These are phyloP conservation scores for Acanthis flammea DNA, from an alignment of 2,797 vertebrate species.

Conservation along the genomic window DNA sequence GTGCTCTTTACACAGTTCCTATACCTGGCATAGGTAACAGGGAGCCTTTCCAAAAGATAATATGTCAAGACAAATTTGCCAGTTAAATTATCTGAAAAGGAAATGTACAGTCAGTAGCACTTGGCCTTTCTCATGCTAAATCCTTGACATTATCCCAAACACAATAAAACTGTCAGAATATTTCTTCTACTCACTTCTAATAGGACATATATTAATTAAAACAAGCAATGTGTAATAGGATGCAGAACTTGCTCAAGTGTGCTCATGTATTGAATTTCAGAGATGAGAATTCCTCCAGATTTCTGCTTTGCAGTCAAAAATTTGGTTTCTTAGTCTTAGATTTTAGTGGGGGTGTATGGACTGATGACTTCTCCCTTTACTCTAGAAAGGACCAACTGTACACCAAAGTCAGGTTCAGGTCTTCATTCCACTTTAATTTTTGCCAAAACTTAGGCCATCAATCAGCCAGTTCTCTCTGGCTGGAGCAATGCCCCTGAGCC, in stretches of 20 bases:
- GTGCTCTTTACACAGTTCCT: neutral
- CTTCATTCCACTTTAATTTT: neutral
- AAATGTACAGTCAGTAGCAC: constrained; percentile 18
- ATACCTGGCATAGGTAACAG: constrained; percentile 13
- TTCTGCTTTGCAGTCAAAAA: neutral
- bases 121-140: constrained; percentile 12
- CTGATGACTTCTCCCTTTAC: neutral
- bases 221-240: neutral
- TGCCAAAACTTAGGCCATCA: neutral
- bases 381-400: neutral
- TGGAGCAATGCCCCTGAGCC: neutral
- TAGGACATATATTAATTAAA: constrained; percentile 42
- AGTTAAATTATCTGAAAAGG: constrained; percentile 1
- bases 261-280: constrained; percentile 10
- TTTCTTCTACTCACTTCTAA: constrained; percentile 8
- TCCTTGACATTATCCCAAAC: neutral
- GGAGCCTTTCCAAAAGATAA: neutral
- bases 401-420: neutral
- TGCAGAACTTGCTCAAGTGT: neutral
- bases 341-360: neutral
- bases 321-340: neutral
- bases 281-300: constrained; percentile 7
- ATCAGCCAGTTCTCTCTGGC: neutral
- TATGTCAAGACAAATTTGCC: neutral
- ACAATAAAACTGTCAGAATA: constrained; percentile 35